Evolutionary conservation across 2,797 vertebrate species (phyloP), one percentile per base, ranked within the genome.

Genomic region (Botia kubotai): DNA sequence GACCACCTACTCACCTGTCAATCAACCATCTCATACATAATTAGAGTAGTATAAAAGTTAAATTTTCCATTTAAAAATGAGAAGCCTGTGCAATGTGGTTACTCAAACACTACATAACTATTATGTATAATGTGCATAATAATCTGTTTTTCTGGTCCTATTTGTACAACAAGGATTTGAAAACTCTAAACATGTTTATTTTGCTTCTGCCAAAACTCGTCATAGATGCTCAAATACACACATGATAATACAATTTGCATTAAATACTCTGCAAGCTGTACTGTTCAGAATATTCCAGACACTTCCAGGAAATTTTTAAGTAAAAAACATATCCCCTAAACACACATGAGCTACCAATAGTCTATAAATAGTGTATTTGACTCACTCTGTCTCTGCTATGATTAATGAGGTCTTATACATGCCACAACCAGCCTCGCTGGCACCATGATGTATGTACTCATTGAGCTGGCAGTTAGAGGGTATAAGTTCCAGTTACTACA

Each of bases 341-440:
- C 60, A 36, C 26, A 53, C 6, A 50, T 50, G 11, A 63, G 48
- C 23, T 10, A 36, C 2, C 60, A 36, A 3, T 26, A 75, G 43
- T 60, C n/a, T 52, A 52, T 52, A 75, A 65, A 75, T 65, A 65
- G 26, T 6, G 11, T 57, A 4, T n/a, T 55, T 13, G 2, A 57
- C 19, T 46, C 5, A 26, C n/a, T 55, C 6, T 29, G 52, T 43
- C 13, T 57, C 63, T 68, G 33, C 16, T 46, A 33, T 66, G 65
- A 77, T 77, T 68, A 77, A 77, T 68, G 33, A 57, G 57, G 66
- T 46, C 33, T 60, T 55, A 55, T 57, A 67, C 50, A 77, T 57
- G 33, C 19, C 3, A 8, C 39, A 48, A 76, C 52, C 62, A 76
- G 48, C 48, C 74, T 52, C 19, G 19, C 62, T 76, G 63, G 52